These are phyloP conservation scores for Phalera bucephala DNA, from an alignment of 2,888 invertebrate species.

Conservation along the genomic window DNA sequence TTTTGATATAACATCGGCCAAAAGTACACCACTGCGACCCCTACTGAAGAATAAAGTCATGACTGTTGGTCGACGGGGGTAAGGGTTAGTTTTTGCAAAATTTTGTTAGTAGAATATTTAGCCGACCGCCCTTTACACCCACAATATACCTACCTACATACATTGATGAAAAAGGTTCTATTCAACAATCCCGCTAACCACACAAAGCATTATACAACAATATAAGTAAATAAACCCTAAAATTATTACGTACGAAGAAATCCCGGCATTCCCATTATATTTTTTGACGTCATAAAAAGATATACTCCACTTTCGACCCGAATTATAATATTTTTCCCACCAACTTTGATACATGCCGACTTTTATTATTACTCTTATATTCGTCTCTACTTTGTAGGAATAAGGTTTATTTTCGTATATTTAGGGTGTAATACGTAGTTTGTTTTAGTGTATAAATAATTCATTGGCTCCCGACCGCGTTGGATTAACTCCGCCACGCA, in stretches of 20 bases:
- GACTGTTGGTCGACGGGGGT: no score
- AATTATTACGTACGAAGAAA: conserved; percentile 20
- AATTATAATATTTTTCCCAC: conserved; percentile 34
- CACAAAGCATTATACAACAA: no score
- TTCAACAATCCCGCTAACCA: no score
- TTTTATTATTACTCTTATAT: conserved; percentile 1
- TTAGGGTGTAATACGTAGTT: conserved; percentile 4
- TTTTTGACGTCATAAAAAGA: conserved; percentile 31
- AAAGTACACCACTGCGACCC: no score
- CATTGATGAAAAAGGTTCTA: no score
- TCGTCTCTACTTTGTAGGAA: conserved; percentile 4
- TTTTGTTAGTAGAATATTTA: no score
- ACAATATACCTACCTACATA: no score
- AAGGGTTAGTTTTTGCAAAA: no score
- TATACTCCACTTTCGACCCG: conserved; percentile 28
- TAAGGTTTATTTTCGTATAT: conserved; percentile 16
- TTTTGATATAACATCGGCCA: no score
- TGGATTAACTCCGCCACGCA: conserved; percentile 36
- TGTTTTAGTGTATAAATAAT: conserved; percentile 36
- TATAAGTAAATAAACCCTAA: no score
- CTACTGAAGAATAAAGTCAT: no score
- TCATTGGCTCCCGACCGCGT: conserved; percentile 36
- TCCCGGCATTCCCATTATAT: conserved; percentile 28
- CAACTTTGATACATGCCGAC: conserved; percentile 28
- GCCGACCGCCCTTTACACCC: no score